These are phyloP conservation scores for Clupea harengus DNA, from an alignment of 2,113 vertebrate species.

Conservation along the genomic window DNA sequence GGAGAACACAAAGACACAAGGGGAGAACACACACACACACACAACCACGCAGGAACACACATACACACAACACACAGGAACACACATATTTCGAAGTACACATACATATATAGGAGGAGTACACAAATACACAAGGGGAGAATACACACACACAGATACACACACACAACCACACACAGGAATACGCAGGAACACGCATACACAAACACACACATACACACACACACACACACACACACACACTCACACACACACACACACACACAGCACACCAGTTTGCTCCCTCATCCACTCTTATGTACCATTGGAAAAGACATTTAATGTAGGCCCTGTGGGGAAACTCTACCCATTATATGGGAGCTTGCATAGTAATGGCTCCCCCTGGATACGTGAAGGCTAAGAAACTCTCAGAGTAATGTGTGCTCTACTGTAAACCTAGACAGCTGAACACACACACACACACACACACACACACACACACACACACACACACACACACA, in stretches of 20 bases:
- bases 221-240: neutral
- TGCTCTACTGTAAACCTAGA: neutral
- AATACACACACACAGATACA: neutral
- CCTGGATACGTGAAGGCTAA: neutral
- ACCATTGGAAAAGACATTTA: neutral
- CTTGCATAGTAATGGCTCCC: neutral
- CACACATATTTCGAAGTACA: neutral
- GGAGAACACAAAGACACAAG: neutral
- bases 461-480: too few species aligned
- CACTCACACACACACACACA: neutral
- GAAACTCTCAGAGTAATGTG: neutral
- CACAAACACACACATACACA: neutral
- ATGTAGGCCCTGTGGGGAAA: neutral
- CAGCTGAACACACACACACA: too few species aligned
- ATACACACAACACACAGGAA: neutral
- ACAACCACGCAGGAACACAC: neutral
- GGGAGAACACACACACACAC: neutral
- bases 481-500: too few species aligned
- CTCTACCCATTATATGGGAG: neutral
- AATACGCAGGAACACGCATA: neutral
- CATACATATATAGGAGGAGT: too few species aligned
- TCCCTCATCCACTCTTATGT: neutral
- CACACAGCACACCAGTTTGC: neutral
- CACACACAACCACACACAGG: neutral
- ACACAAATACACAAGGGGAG: too few species aligned